Evolutionary conservation across 2,888 invertebrate genomes (phyloP), one percentile per base, ranked within the genome.

Genomic region (Xanthia icteritia): DNA sequence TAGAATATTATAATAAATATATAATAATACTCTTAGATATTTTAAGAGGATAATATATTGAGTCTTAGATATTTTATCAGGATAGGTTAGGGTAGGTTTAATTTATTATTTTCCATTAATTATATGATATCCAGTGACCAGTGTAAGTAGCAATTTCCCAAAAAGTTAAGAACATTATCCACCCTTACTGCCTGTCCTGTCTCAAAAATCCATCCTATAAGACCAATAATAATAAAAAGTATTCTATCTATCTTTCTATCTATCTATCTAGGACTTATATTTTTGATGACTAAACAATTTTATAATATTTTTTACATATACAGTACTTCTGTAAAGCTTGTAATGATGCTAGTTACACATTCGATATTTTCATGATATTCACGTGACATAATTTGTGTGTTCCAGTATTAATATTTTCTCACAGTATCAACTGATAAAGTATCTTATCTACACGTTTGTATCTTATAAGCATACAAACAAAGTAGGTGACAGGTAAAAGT

Each of bases 341-440:
- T 72, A 71, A 31, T 23, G 1, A n/a, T 11, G 27, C 27, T 39
- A 54, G 39, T 27, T 42, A 17, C 17, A 63, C 54, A 15, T 77
- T 80, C 61, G 9, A 74, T 74, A 60, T 65, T 51, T 81, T 66
- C 54, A 54, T 56, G n/a, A 82, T 48, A 65, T 42, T 75, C 67
- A 67, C 42, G 67, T 79, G 67, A 67, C 56, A 42, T 42, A 36
- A 66, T 65, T 80, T 68, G 20, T 42, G 39, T 79, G 31, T 39
- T 23, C 20, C 20, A 54, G 36, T 71, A 70, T 6, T 64, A 70
- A 36, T 85, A 81, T 70, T 86, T 86, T 77, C 81, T 73, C 83
- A 82, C 78, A 83, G 73, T 74, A 74, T 66, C 69, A 64, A 73
- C 82, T 85, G 88, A 88, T 88, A 88, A 71, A 73, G 31, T 75